These are phyloP conservation scores for Rotaria macrura DNA, from an alignment of 2,888 invertebrate genomes.

Conservation along the genomic window DNA sequence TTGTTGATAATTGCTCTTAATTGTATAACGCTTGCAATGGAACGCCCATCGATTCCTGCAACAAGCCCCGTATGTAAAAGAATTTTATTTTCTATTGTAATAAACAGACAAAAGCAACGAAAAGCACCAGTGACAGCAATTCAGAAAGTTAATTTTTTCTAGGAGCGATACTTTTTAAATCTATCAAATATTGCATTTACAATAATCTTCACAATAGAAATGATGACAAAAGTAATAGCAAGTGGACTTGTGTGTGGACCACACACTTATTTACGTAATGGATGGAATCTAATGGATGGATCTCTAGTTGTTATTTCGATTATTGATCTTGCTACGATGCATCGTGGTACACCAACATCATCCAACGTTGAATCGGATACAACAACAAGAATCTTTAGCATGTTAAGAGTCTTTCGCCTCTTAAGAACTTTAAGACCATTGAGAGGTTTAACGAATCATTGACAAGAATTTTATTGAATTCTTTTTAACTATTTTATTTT, in stretches of 20 bases:
- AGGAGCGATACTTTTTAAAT: conserved; percentile 73
- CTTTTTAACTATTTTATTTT: too few species aligned
- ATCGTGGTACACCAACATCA: conserved; percentile 54
- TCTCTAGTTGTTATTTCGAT: conserved; percentile 91
- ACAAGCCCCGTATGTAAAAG: conserved; percentile 56
- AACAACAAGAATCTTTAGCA: conserved; percentile 84
- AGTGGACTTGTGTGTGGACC: conserved; percentile 86
- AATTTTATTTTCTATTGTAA: background rate
- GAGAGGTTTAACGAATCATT: too few species aligned
- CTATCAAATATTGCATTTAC: conserved; percentile 93
- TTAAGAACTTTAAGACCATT: conserved; percentile 85
- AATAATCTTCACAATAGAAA: conserved; percentile 88
- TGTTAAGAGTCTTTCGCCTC: conserved; percentile 87
- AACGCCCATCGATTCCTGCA: conserved; percentile 92
- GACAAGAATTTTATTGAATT: too few species aligned
- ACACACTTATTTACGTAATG: conserved; percentile 90
- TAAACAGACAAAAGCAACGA: background rate
- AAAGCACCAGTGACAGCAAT: too few species aligned
- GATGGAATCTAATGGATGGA: conserved; percentile 99
- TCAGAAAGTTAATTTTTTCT: too few species aligned
- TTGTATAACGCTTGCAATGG: conserved; percentile 98
- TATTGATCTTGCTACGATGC: conserved; percentile 84
- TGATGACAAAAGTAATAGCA: conserved; percentile 90
- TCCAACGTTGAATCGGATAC: conserved; percentile 60
- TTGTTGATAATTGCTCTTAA: conserved; percentile 91